Evolutionary conservation across 2,888 invertebrate genomes (phyloP).

Genomic region (Tipula unca): DNA sequence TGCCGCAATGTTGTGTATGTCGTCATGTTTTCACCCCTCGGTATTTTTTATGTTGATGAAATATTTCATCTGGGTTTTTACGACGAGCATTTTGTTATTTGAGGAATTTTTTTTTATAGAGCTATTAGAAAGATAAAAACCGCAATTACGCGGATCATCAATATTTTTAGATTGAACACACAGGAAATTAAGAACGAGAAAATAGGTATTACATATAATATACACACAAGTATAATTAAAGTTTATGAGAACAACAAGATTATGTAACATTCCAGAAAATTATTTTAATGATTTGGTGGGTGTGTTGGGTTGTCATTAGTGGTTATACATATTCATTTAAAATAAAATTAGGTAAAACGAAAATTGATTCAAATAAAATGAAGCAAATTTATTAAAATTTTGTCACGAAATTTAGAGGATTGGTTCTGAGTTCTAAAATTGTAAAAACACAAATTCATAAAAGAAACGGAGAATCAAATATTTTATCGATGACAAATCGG

Average conservation of each 20-base stretch:
- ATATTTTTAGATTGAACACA: not conserved
- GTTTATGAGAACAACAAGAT: not conserved
- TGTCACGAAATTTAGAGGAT: too few relatives aligned
- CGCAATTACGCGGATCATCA: not conserved
- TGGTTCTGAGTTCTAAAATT: too few relatives aligned
- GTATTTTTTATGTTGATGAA: not conserved
- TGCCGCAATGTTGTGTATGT: not conserved
- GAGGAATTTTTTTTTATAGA: not conserved
- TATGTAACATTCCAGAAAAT: not conserved
- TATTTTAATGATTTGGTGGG: too few relatives aligned
- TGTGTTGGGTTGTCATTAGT: too few relatives aligned
- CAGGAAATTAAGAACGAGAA: not conserved
- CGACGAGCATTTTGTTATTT: not conserved
- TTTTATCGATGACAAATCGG: too few relatives aligned
- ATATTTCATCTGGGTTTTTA: not conserved
- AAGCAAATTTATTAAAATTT: too few relatives aligned
- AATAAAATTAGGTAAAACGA: too few relatives aligned
- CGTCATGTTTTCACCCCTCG: not conserved
- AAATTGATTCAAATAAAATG: too few relatives aligned
- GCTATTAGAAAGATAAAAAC: slow-evolving; percentile 8
- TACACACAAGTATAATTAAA: not conserved
- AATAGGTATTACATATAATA: not conserved
- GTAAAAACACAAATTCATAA: too few relatives aligned
- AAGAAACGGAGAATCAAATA: too few relatives aligned
- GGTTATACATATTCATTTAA: too few relatives aligned